A percentile compares a stretch with the other conserved stretches of the same genome.
Evolutionary conservation across 2,113 vertebrate genomes (phyloP).

Genomic region (Hyaena hyaena): DNA sequence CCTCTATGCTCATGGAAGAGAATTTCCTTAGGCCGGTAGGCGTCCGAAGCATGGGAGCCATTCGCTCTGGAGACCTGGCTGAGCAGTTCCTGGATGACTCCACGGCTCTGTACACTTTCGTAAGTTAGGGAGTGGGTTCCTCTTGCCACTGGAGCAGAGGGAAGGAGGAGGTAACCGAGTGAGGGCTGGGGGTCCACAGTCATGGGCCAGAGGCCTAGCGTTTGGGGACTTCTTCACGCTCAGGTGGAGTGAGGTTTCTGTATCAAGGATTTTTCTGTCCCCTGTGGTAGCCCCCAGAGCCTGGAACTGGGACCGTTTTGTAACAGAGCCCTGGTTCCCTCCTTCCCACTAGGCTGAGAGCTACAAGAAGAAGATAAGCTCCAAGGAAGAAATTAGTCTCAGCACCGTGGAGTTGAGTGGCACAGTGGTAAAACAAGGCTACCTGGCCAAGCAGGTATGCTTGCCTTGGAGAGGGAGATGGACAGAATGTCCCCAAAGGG

Average conservation of each 20-base stretch:
- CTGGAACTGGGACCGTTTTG: neutral
- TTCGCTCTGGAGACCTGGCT: slow-evolving; percentile 86
- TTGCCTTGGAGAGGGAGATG: neutral
- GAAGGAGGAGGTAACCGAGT: neutral
- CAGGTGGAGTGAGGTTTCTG: neutral
- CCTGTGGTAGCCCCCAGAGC: neutral
- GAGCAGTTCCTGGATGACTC: slow-evolving; percentile 96
- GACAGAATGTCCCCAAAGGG: neutral
- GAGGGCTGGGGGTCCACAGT: neutral
- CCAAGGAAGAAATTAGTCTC: slow-evolving; percentile 90
- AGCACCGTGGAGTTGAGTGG: slow-evolving; percentile 93
- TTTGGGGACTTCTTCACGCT: neutral
- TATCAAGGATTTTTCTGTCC: neutral
- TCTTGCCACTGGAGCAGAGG: neutral
- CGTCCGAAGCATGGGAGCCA: slow-evolving; percentile 88
- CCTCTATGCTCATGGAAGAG: slow-evolving; percentile 94
- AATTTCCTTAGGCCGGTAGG: slow-evolving; percentile 91
- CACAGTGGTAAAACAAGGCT: slow-evolving; percentile 93
- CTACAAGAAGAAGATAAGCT: slow-evolving; percentile 88
- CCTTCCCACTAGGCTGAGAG: slow-evolving; percentile 89
- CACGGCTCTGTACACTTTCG: slow-evolving; percentile 94
- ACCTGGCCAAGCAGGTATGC: slow-evolving; percentile 94
- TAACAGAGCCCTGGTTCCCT: neutral
- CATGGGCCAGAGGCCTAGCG: neutral
- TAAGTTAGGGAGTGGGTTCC: slow-evolving; percentile 81